Base-by-base conservation (phyloP, 2,113 vertebrate genomes). In the Helogale parvula region DNA sequence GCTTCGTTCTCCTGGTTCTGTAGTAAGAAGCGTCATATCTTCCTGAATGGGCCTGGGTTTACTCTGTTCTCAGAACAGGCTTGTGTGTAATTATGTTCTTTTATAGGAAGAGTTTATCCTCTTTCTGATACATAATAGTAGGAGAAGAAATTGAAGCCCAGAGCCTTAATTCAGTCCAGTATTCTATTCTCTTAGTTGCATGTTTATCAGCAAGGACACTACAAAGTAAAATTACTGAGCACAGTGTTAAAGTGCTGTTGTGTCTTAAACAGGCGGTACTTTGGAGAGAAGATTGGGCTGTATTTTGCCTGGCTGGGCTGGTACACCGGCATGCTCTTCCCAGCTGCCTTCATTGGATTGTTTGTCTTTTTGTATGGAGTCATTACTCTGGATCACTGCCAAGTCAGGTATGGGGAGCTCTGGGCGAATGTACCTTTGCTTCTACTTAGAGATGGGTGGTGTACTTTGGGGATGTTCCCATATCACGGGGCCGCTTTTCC, bases 301-400 rank as follows among this genome's bases (percentile, higher is more conserved):
- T 99, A 99, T 98, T 99, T 99, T 69, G 99, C 99, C 93, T 99
- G 99, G 99, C 96, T 99, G 86, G 99, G 99, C 97, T 99, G 99
- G 99, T 99, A 99, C 98, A 99, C 99, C 0, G 99, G 99, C 96
- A 99, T 99, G 99, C 99, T 99, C 97, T 99, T 99, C 98, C 99
- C 99, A 87, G 99, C 99, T 25, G 99, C 99, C 52, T 98, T 99
- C 96, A 99, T 99, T 29, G 99, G 99, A 84, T 92, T 99, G 15
- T 98, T 99, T 81, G 99, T 99, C 96, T 99, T 99, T 97, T 97
- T 99, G 93, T 99, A 99, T 0, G 99, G 99, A 91, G 90, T 99
- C 97, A 99, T 99, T 96, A 99, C 99, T 63, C 95, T 99, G 98
- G 99, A 99, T 97, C 99, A 99, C 98, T 99, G 99, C 98, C 99